Base-by-base conservation (phyloP, 2,888 invertebrate genomes). In the Ctenicera cuprea region DNA sequence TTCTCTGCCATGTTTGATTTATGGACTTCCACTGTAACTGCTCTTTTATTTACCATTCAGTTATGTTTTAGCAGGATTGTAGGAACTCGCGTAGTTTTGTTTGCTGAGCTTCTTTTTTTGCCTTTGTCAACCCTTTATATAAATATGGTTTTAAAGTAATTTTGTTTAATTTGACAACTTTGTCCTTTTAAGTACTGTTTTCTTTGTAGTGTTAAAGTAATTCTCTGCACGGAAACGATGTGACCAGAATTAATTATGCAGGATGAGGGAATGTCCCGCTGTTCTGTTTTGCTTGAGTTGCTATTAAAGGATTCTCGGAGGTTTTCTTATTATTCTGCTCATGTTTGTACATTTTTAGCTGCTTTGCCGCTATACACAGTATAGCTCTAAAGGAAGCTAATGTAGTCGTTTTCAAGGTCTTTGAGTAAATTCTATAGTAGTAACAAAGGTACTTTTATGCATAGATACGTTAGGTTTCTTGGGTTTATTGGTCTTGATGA, bases 31-130 rank as follows among this genome's bases (percentile, higher is more conserved):
- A 26, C 16, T 16, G 14, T 20, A 48, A 48, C 9, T 48, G 18
- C 48, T 9, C 48, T 48, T 48, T 48, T 48, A 48, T 48, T 48
- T 48, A 48, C 48, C 20, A 3, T 48, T 11, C 18, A 18, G 18
- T 16, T 18, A 33, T 3, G 33, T 8, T 33, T 33, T 8, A 33
- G 5, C 11, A 48, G 3, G 11, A 48, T 18, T 20, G 0, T 18
- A 18, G 18, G 20, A 1, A 16, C 9, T n/a, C 20, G 9, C 2
- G 16, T n/a, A 14, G 14, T 3, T 18, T 14, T 18, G 1, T 48
- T 48, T 48, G 9, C 41, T 2, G 1, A 41, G 14, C 7, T 48
- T 48, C 4, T 14, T 3, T 2, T 16, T 48, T 41, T 41, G 14
- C 7, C 48, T 3, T 8, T 18, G 18, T 16, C 48, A 4, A 3